Percentiles rank a stretch among this genome's conserved stretches.
These are phyloP conservation scores for Psittacula cyanocephala DNA, from an alignment of 2,113 vertebrate species.

Conservation along the genomic window DNA sequence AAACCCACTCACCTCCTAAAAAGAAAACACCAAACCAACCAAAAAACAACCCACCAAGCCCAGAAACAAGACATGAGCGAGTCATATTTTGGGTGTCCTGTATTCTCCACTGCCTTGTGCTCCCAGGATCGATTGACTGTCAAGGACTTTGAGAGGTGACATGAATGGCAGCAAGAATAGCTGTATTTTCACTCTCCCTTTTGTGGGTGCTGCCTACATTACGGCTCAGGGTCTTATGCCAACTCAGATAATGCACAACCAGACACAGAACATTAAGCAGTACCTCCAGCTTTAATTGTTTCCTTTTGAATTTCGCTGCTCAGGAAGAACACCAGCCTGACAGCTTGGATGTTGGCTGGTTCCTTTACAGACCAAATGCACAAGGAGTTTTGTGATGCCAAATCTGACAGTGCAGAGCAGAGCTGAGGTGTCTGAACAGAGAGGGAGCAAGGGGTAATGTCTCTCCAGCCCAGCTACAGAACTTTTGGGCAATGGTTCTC, in stretches of 20 bases:
- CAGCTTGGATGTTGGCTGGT: background rate
- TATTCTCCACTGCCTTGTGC: background rate
- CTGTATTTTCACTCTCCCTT: background rate
- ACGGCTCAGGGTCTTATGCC: background rate
- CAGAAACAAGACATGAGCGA: background rate
- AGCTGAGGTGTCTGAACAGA: background rate
- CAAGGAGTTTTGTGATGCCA: background rate
- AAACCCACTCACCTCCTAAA: too few relatives aligned
- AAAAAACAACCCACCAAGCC: background rate
- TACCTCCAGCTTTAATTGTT: background rate
- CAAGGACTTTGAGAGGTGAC: background rate
- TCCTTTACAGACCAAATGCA: background rate
- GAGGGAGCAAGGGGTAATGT: background rate
- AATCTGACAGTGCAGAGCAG: background rate
- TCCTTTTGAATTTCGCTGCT: background rate
- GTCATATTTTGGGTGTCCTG: background rate
- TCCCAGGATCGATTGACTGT: background rate
- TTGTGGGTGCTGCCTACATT: fast-evolving
- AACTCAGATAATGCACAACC: background rate
- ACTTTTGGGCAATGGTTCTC: background rate
- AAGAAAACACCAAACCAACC: too few relatives aligned
- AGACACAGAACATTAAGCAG: background rate
- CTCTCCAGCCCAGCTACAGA: background rate
- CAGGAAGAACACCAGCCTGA: background rate
- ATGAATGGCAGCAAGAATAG: background rate